phyloP scores from a whole-genome alignment of 1,140 invertebrate species.

The Ceratosolen fusciceps region DNA sequence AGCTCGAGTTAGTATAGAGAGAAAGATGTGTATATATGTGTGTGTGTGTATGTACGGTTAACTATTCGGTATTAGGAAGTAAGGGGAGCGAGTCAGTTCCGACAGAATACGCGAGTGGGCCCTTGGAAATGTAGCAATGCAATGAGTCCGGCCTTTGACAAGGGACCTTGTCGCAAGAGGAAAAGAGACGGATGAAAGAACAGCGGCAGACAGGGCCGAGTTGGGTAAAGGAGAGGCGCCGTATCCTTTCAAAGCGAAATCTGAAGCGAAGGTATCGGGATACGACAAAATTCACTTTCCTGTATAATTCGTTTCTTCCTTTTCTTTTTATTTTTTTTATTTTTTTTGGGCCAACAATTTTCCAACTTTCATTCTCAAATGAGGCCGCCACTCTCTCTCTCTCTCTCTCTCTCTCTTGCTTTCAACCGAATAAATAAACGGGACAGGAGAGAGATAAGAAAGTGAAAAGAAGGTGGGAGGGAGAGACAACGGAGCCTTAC shows the following conservation, averaged over 20 bases:
- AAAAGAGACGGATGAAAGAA: slow-evolving; percentile 1
- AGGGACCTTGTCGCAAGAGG: background rate
- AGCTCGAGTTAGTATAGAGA: background rate
- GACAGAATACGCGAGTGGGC: slow-evolving; percentile 42
- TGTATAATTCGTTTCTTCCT: slow-evolving; percentile 4
- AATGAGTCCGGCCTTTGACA: background rate
- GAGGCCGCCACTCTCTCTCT: background rate
- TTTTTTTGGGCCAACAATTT: slow-evolving; percentile 24
- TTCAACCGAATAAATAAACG: background rate
- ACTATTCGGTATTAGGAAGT: background rate
- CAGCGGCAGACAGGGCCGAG: slow-evolving; percentile 32
- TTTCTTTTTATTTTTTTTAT: too few species aligned
- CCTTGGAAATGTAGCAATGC: background rate
- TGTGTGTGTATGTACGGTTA: slow-evolving; percentile 1
- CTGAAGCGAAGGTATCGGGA: background rate
- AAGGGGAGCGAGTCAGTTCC: slow-evolving; percentile 6
- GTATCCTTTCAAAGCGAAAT: slow-evolving; percentile 27
- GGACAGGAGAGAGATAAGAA: slow-evolving; percentile 14
- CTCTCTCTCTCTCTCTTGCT: background rate
- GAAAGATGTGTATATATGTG: too few species aligned
- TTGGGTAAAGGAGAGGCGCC: background rate
- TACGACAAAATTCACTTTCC: slow-evolving; percentile 41
- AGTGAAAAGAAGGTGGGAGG: background rate
- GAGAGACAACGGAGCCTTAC: background rate
- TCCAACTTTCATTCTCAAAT: slow-evolving; percentile 23